A percentile compares a stretch with the other conserved stretches of the same genome.
These are phyloP conservation scores for Scalopus aquaticus DNA, from an alignment of 2,113 vertebrate genomes.

Conservation along the genomic window DNA sequence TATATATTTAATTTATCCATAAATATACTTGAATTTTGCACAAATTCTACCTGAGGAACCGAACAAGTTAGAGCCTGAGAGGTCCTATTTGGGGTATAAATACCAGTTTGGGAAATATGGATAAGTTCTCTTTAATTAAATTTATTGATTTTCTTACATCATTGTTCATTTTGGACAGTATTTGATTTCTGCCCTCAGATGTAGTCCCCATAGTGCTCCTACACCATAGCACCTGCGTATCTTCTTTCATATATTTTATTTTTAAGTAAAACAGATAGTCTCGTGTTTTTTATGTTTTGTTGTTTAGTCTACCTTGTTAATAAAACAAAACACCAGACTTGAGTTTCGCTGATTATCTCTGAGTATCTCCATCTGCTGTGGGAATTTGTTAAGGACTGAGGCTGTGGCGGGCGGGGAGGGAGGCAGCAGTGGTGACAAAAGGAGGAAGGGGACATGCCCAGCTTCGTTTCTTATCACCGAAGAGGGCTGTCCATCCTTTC, in stretches of 20 bases:
- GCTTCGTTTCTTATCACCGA: neutral
- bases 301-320: neutral
- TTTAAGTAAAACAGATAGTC: neutral
- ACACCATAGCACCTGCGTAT: no score
- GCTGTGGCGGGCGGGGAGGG: neutral
- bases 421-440: no score
- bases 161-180: no score
- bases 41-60: neutral
- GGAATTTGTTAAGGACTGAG: neutral
- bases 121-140: neutral
- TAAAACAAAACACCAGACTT: neutral
- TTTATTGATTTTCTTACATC: no score
- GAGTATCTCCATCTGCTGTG: neutral
- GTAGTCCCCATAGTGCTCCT: no score
- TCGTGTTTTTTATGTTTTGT: neutral
- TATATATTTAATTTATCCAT: neutral
- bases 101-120: neutral
- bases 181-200: no score
- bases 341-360: neutral
- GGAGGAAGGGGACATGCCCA: neutral
- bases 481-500: neutral
- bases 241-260: neutral
- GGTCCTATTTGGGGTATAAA: neutral
- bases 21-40: neutral
- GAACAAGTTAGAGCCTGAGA: neutral